phyloP scores from a whole-genome alignment of 1,140 invertebrate species.

The Hylaeus volcanicus region DNA sequence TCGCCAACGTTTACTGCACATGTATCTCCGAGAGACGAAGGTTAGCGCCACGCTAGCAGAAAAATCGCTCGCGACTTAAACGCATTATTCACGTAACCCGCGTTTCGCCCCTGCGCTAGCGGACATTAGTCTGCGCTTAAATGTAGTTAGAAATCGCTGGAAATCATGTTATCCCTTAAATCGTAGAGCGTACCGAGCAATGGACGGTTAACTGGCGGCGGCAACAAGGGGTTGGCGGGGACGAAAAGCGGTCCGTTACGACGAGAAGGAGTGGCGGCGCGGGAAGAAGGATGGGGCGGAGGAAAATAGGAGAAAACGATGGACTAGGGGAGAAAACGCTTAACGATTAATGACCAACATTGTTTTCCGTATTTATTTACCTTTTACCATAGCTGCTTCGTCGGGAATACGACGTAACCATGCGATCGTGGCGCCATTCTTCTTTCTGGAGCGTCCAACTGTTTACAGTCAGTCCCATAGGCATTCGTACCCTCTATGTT shows the following conservation, averaged over 20 bases:
- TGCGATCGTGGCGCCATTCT: neutral
- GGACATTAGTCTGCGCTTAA: conserved; percentile 51
- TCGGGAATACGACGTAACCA: neutral
- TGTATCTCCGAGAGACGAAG: neutral
- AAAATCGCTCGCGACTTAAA: conserved; percentile 50
- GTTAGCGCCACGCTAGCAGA: conserved; percentile 8
- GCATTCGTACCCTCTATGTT: too few species aligned
- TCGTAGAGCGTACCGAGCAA: conserved; percentile 35
- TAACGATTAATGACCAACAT: conserved; percentile 34
- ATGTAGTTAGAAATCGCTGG: conserved; percentile 55
- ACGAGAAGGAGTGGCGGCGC: neutral
- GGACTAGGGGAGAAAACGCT: neutral
- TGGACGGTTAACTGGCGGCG: conserved; percentile 27
- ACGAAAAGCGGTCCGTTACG: neutral
- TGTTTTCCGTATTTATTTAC: conserved; percentile 37
- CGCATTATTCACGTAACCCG: conserved; percentile 49
- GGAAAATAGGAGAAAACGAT: conserved; percentile 27
- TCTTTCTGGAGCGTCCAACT: neutral
- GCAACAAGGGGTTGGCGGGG: neutral
- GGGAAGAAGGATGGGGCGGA: neutral
- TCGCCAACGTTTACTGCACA: conserved; percentile 21
- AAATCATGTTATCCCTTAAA: conserved; percentile 59
- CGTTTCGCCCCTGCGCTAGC: conserved; percentile 17
- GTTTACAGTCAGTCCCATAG: neutral
- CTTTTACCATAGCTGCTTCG: neutral